Base-by-base conservation (phyloP, 1,140 invertebrate genomes). In the Drosophila bocqueti region DNA sequence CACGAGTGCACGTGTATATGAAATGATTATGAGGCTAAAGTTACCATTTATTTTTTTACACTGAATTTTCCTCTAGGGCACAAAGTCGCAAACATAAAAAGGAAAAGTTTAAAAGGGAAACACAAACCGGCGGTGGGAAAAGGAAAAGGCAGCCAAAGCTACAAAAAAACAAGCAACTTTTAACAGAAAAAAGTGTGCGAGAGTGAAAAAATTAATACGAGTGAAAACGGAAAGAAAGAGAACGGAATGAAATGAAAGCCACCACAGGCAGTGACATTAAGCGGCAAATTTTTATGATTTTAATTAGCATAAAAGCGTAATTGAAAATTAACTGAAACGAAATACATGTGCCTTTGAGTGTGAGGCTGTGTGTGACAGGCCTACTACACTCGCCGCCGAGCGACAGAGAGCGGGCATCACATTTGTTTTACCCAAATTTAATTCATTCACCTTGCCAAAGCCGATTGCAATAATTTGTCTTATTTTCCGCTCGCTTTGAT, bases 271-370 rank as follows among this genome's bases (percentile, higher is more conserved):
- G 75, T 65, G 67, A 78, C 80, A 74, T 68, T 74, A 85, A 80
- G 75, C 81, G 59, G 77, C 64, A 68, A 63, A 67, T 67, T 87
- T 87, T 78, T 75, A 68, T 74, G 77, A 72, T 89, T 87, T 89
- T 87, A 87, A 87, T 87, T 87, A 87, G 84, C 84, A 89, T 87
- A 84, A 87, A 87, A 87, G 84, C 81, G 73, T 89, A 89, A 87
- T 87, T 89, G 77, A 89, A 89, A 89, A 89, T 89, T 83, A 84
- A 89, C 77, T 89, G 84, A 78, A 87, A 89, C 73, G 79, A 81
- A 87, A 84, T 83, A 76, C 78, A 83, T 50, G 62, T 68, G 76
- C 34, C 66, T 40, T 43, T 36, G 73, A 62, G 47, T 64, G 43
- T 60, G 45, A 31, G 66, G 3, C 54, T 40, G 26, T 46, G 58